Conservation (phyloP, 2,888 invertebrate species). For the Apodemia zela region DNA sequence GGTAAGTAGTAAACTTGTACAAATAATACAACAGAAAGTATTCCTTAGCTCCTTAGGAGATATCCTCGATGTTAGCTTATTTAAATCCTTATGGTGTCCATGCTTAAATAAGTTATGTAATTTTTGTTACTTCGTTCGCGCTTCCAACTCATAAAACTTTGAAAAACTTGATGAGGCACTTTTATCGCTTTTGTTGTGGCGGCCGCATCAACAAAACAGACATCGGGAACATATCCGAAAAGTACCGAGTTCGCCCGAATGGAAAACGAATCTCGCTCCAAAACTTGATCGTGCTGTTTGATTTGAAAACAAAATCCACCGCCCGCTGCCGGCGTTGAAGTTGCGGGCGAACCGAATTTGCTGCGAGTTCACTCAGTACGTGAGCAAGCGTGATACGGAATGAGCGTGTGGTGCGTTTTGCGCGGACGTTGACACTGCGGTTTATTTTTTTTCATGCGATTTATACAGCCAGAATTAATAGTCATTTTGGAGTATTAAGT, state of each 20-base stretch:
- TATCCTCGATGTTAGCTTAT: not conserved
- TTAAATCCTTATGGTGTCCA: too few species aligned
- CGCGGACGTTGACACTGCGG: slow-evolving; percentile 78
- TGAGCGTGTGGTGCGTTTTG: slow-evolving; percentile 80
- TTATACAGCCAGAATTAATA: slow-evolving; percentile 67
- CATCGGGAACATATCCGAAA: slow-evolving; percentile 53
- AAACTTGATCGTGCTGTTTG: slow-evolving; percentile 72
- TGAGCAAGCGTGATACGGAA: slow-evolving; percentile 80
- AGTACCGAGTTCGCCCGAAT: slow-evolving; percentile 50
- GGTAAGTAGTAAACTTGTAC: too few species aligned
- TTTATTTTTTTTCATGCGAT: slow-evolving; percentile 69
- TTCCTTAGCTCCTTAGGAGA: too few species aligned
- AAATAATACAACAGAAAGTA: too few species aligned
- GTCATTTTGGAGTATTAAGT: slow-evolving; percentile 73
- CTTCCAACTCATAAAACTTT: slow-evolving; percentile 5
- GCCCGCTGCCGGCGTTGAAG: slow-evolving; percentile 46
- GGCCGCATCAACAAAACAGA: slow-evolving; percentile 51
- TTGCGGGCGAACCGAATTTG: slow-evolving; percentile 42
- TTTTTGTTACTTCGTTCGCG: slow-evolving; percentile 11
- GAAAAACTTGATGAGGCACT: slow-evolving; percentile 32
- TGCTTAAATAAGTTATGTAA: not conserved
- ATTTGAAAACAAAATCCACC: slow-evolving; percentile 71
- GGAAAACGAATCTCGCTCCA: slow-evolving; percentile 67
- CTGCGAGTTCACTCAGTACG: slow-evolving; percentile 72
- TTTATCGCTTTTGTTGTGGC: slow-evolving; percentile 41